Evolutionary conservation across 2,113 vertebrate species (phyloP).

Genomic region (Argyrosomus japonicus): DNA sequence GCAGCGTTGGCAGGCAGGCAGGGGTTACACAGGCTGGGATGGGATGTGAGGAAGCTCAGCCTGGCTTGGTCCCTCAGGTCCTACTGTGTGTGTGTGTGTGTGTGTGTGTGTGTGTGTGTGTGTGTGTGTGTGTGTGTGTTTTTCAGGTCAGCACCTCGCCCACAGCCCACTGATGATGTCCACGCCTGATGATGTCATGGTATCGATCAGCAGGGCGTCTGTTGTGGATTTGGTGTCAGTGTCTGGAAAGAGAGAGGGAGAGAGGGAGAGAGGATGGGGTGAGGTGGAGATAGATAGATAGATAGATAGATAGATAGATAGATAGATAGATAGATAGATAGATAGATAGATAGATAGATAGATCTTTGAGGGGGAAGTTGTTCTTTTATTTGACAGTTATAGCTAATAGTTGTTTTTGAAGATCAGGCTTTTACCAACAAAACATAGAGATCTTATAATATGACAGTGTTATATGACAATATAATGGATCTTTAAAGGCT

Average conservation of each 20-base stretch:
- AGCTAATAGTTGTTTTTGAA: too few species aligned
- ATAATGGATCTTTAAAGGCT: too few species aligned
- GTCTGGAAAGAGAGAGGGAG: constrained; percentile 56
- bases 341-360: too few species aligned
- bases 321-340: background rate
- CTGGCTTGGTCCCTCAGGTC: constrained; percentile 52
- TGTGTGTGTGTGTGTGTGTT: constrained; percentile 24
- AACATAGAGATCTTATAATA: too few species aligned
- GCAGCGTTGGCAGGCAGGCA: constrained; percentile 55
- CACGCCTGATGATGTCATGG: constrained; percentile 80
- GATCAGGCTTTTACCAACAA: too few species aligned
- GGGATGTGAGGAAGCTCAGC: constrained; percentile 48
- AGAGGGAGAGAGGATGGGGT: constrained; percentile 35
- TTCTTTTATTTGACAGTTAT: too few species aligned
- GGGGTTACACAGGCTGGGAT: constrained; percentile 33
- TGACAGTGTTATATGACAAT: too few species aligned
- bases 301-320: constrained; percentile 17
- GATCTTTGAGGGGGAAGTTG: too few species aligned
- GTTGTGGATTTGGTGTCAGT: constrained; percentile 78
- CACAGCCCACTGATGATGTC: constrained; percentile 72
- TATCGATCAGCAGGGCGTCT: constrained; percentile 79
- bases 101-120: constrained; percentile 17
- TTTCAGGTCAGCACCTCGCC: constrained; percentile 69
- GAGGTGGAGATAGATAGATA: background rate
- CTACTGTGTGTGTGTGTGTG: constrained; percentile 36